Evolutionary conservation across 2,113 vertebrate species (phyloP), one percentile per base, ranked within the genome.

Genomic region (Periophthalmus modestus): DNA sequence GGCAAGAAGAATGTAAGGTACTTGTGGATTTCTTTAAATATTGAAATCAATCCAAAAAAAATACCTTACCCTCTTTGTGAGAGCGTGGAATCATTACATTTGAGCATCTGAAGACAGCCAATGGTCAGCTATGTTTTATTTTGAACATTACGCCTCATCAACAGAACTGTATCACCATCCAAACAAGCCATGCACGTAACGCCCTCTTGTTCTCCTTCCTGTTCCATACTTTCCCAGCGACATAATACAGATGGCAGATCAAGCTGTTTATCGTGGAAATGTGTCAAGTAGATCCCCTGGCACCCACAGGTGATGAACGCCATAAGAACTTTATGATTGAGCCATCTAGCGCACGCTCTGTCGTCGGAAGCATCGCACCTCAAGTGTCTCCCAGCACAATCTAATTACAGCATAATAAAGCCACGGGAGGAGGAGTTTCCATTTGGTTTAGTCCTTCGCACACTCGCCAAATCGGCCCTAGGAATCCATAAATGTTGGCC

Each of bases 211-310:
- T 55, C 47, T 43, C 65, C 58, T 55, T 36, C 72, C 48, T 72
- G 63, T 71, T 78, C 72, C 61, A 36, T 36, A 63, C 16, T 36
- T 18, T 36, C 68, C 39, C 34, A 14, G 66, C n/a, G 33, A 36
- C 55, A 3, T 5, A 14, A 74, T 79, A 6, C 89, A 88, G 81
- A 86, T 89, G 84, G 85, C 75, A 76, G 80, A 83, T 87, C 85
- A 77, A 90, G 85, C 82, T 88, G 89, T 78, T 86, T 50, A 2
- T 75, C 73, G 1, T 78, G 58, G 39, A 82, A 90, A 73, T 52
- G 65, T 75, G 82, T 84, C 76, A 67, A 84, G 68, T 28, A 47
- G 43, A 66, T 68, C 75, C 78, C 69, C 72, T 15, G 36, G 73
- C 46, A 66, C 24, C 48, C 72, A 80, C 58, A 78, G 50, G 74